Evolutionary conservation across 2,113 vertebrate species (phyloP).

Genomic region (Cygnus atratus): DNA sequence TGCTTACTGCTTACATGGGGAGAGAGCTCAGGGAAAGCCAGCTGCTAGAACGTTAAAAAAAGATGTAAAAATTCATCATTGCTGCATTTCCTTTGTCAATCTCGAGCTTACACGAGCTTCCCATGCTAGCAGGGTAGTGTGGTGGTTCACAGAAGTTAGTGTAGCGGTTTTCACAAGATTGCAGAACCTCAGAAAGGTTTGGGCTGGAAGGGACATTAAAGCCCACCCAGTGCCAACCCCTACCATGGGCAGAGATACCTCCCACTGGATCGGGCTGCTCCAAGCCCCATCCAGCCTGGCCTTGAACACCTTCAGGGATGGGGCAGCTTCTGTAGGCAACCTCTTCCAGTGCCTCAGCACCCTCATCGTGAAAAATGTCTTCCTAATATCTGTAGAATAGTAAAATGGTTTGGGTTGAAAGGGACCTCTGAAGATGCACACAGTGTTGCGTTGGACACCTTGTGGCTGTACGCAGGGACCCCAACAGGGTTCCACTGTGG

Average conservation of each 20-base stretch:
- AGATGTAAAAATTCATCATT: neutral
- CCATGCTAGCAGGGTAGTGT: fast-evolving
- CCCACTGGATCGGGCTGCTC: neutral
- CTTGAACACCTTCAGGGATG: neutral
- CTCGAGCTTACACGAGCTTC: fast-evolving
- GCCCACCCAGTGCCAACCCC: neutral
- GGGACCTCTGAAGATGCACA: too few species aligned
- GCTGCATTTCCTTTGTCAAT: neutral
- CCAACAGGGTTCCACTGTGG: too few species aligned
- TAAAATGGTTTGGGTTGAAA: too few species aligned
- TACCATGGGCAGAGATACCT: neutral
- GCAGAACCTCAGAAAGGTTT: neutral
- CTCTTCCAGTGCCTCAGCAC: neutral
- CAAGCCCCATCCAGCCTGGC: neutral
- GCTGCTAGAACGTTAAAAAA: neutral
- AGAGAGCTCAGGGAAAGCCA: neutral
- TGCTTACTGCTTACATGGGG: neutral
- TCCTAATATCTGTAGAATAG: too few species aligned
- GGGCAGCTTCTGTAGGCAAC: neutral
- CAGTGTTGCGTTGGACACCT: too few species aligned
- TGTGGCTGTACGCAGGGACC: too few species aligned
- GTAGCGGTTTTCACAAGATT: neutral
- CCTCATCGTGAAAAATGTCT: too few species aligned
- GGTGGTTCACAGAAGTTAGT: neutral
- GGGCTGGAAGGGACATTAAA: neutral